Conservation (phyloP, 2,113 vertebrate species). For the Pseudopodoces humilis region DNA sequence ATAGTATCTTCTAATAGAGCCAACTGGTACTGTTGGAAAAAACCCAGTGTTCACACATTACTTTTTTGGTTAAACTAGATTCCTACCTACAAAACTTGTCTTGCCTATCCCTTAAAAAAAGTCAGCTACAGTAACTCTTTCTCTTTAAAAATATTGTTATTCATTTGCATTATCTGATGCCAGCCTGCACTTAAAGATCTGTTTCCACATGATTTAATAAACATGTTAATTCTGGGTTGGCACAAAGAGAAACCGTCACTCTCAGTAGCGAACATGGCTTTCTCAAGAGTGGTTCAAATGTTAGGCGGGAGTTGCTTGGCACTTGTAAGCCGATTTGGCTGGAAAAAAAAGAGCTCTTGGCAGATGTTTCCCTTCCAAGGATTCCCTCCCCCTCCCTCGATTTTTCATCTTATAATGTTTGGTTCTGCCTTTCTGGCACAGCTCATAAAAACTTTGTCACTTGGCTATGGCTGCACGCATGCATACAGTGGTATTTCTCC, state of each 20-base stretch:
- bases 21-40: not conserved
- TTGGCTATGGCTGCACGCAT: not conserved
- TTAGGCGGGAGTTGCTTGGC: not conserved
- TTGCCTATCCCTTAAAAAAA: not conserved
- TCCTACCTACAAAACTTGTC: not conserved
- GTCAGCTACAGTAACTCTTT: not conserved
- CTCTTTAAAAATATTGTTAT: not conserved
- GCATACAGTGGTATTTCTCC: not conserved
- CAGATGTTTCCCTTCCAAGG: not conserved
- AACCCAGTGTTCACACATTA: not conserved
- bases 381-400: rapidly evolving
- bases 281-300: not conserved
- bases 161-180: not conserved
- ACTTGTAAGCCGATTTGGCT: not conserved
- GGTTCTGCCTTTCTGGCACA: not conserved
- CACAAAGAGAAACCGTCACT: constrained; percentile 15
- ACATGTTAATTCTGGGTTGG: not conserved
- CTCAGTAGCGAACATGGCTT: not conserved
- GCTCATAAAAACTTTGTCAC: not conserved
- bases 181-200: constrained; percentile 7
- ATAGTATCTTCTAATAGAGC: not conserved
- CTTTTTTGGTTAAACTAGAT: constrained; percentile 24
- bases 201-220: constrained; percentile 36
- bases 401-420: not conserved
- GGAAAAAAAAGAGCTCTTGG: not conserved